Evolutionary conservation across 2,888 invertebrate genomes (phyloP).

Genomic region (Mythimna albipuncta): DNA sequence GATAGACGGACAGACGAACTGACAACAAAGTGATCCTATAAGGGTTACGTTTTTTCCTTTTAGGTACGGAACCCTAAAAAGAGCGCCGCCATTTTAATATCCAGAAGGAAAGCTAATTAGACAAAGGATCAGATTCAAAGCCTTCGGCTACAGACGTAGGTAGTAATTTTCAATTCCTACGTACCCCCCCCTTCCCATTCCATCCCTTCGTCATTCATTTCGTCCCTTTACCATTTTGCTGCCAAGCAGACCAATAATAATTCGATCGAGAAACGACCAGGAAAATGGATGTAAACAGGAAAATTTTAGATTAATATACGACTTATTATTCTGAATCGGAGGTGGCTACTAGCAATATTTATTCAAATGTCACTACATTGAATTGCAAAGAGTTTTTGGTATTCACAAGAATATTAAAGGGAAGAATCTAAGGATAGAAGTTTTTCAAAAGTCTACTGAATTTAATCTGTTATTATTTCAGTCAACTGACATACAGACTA

Average conservation of each 20-base stretch:
- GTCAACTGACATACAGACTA: background rate
- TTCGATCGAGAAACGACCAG: slow-evolving; percentile 2
- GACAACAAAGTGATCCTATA: too few species aligned
- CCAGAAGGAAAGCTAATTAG: background rate
- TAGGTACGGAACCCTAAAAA: background rate
- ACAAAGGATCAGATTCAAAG: background rate
- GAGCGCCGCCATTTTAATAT: background rate
- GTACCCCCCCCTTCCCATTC: too few species aligned
- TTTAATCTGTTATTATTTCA: background rate
- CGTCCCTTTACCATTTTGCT: background rate
- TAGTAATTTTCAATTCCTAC: background rate
- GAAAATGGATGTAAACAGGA: slow-evolving; percentile 56
- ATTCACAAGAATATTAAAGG: background rate
- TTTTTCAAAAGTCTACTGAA: background rate
- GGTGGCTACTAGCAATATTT: slow-evolving; percentile 13
- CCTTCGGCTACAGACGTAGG: background rate
- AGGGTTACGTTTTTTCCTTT: too few species aligned
- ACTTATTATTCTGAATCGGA: background rate
- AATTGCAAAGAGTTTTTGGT: slow-evolving; percentile 13
- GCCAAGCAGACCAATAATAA: background rate
- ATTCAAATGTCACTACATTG: slow-evolving; percentile 29
- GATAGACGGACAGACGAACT: too few species aligned
- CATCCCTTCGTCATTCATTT: too few species aligned
- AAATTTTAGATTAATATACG: slow-evolving; percentile 24
- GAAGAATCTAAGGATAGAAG: background rate